These are phyloP conservation scores for Corythucha ciliata DNA, from an alignment of 2,888 invertebrate genomes.

Conservation along the genomic window DNA sequence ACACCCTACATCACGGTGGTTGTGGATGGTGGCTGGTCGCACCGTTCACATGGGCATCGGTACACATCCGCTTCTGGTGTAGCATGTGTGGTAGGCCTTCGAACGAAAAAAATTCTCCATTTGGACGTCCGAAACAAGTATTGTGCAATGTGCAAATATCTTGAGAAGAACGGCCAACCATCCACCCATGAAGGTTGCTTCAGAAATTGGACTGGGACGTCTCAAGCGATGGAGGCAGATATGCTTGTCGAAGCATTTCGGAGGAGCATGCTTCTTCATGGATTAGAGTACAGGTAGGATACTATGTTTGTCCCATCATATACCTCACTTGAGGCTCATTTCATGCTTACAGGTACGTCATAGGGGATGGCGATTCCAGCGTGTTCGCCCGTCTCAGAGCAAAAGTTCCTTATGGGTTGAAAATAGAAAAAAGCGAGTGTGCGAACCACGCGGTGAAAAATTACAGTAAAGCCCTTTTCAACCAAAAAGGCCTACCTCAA, in stretches of 20 bases:
- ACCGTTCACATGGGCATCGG: conserved; percentile 3
- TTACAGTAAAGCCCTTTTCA: conserved; percentile 6
- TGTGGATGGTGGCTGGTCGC: conserved; percentile 13
- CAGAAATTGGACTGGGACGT: conserved; percentile 8
- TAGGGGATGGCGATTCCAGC: conserved; percentile 41
- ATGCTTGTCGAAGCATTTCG: conserved; percentile 8
- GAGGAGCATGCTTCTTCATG: not conserved
- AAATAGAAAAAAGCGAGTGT: conserved; percentile 6
- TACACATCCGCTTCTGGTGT: not conserved
- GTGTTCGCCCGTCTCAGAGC: conserved; percentile 36
- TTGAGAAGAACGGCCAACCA: not conserved
- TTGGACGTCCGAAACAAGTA: conserved; percentile 9
- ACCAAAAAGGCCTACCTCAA: not conserved
- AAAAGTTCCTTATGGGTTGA: conserved; percentile 2
- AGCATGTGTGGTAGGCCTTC: conserved; percentile 1
- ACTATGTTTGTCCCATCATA: too few relatives aligned
- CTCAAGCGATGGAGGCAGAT: not conserved
- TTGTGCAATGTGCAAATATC: conserved; percentile 1
- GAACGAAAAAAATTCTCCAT: conserved; percentile 6
- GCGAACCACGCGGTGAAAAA: conserved; percentile 14
- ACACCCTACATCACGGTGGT: conserved; percentile 2
- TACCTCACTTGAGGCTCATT: too few relatives aligned
- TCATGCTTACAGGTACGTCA: conserved; percentile 39
- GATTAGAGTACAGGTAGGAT: not conserved
- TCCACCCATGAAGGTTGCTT: not conserved